Base-by-base conservation (phyloP, 1,140 invertebrate genomes). In the Leptinotarsa texana region DNA sequence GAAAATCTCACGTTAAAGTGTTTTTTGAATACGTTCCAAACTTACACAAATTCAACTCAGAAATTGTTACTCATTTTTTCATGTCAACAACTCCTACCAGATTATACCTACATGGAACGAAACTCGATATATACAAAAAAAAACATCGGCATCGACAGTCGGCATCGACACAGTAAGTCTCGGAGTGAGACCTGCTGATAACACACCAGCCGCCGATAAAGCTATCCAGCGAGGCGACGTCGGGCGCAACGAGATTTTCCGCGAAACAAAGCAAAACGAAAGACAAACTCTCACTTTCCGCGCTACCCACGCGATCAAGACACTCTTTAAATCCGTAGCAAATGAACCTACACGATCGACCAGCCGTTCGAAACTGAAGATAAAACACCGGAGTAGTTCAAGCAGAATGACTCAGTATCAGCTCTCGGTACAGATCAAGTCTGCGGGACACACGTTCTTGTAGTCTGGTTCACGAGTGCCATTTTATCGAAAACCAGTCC, bases 341-440 rank as follows among this genome's bases (percentile, higher is more conserved):
- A 67, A 67, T 67, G 65, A 67, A 67, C 65, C 65, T 67, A 67
- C 65, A 67, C 65, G 65, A 67, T 67, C 65, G 24, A 24, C 65
- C 27, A 67, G 65, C 15, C 65, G 65, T 42, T 33, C 42, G 65
- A 67, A 67, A 67, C 65, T 67, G 5, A 67, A 67, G 65, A 67
- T 42, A 67, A 67, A 57, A 67, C 27, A 42, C 27, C 18, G 27
- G 65, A 67, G 42, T 67, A 42, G 33, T 42, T 42, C 33, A 42
- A 42, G 33, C 33, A 13, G 24, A 67, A 24, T 67, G 65, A 67
- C 65, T 67, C 65, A 67, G 27, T 67, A 67, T 67, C 24, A 57
- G 51, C 51, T 57, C 51, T 15, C 51, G 51, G 15, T 57, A 67
- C 65, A 67, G 65, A 67, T 67, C 65, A 42, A 67, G 65, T 67